A percentile compares a stretch with the other conserved stretches of the same genome.
Evolutionary conservation across 1,140 invertebrate species (phyloP).

Genomic region (Camponotus pennsylvanicus): DNA sequence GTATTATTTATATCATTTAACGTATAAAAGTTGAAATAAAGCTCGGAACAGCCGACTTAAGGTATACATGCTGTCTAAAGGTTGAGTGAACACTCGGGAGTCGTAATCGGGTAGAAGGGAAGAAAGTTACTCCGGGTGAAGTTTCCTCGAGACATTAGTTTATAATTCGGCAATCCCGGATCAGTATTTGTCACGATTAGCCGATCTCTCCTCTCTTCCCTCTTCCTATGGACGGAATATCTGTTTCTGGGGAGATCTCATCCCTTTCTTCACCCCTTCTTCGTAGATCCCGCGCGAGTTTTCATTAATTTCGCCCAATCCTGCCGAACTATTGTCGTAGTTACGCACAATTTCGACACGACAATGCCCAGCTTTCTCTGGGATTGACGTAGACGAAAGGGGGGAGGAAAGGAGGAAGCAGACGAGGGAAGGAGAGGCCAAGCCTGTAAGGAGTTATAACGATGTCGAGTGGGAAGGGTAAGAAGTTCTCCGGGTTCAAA

Average conservation of each 20-base stretch:
- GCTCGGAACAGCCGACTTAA: background rate
- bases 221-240: slow-evolving; percentile 68
- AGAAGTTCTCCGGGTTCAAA: slow-evolving; percentile 65
- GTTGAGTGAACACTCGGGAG: slow-evolving; percentile 14
- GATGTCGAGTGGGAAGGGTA: slow-evolving; percentile 57
- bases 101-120: slow-evolving; percentile 65
- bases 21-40: slow-evolving; percentile 25
- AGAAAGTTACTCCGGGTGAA: slow-evolving; percentile 74
- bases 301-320: slow-evolving; percentile 84
- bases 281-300: slow-evolving; percentile 75
- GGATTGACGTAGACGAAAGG: slow-evolving; percentile 71
- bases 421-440: slow-evolving; percentile 53
- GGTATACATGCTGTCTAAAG: slow-evolving; percentile 30
- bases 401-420: slow-evolving; percentile 38
- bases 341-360: slow-evolving; percentile 83
- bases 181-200: slow-evolving; percentile 87
- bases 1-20: background rate
- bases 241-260: slow-evolving; percentile 63
- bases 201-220: slow-evolving; percentile 73
- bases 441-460: slow-evolving; percentile 68
- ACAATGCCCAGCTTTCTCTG: slow-evolving; percentile 77
- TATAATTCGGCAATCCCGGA: slow-evolving; percentile 85
- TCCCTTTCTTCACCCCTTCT: slow-evolving; percentile 76
- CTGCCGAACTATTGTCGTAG: slow-evolving; percentile 83
- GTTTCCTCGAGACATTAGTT: slow-evolving; percentile 85